Conservation (phyloP, 2,888 invertebrate genomes). For the Chironomus tentans region DNA sequence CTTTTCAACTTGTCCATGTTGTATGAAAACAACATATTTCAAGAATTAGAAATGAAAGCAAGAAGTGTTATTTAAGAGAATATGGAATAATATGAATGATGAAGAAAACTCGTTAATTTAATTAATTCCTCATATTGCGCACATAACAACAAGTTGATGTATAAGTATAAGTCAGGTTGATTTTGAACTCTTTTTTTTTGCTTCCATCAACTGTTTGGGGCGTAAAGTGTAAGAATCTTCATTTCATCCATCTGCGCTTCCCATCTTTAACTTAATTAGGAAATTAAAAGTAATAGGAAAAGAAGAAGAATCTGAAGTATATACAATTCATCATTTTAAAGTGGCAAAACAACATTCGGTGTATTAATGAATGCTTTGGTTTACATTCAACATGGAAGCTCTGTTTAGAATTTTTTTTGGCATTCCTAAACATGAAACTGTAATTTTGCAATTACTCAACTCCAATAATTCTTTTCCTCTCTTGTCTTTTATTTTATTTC, state of each 20-base stretch:
- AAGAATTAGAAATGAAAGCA: neutral
- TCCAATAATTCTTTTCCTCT: neutral
- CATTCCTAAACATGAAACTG: neutral
- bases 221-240: too few species aligned
- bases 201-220: too few species aligned
- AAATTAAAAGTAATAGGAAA: neutral
- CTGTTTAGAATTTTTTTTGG: neutral
- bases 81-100: neutral
- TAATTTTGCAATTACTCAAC: neutral
- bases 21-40: neutral
- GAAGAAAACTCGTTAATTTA: slow-evolving; percentile 14
- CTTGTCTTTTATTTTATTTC: neutral
- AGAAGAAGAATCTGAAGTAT: neutral
- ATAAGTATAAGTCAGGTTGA: neutral
- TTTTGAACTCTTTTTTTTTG: too few species aligned
- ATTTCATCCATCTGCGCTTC: slow-evolving; percentile 9
- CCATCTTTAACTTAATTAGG: slow-evolving; percentile 5
- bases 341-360: neutral
- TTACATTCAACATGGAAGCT: neutral
- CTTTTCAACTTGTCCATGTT: neutral
- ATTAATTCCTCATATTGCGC: slow-evolving; percentile 11
- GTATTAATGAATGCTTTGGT: too few species aligned
- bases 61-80: neutral
- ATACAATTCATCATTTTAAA: slow-evolving; percentile 8
- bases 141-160: neutral